phyloP scores from a whole-genome alignment of 1,140 invertebrate species.

The Ladona fulva region DNA sequence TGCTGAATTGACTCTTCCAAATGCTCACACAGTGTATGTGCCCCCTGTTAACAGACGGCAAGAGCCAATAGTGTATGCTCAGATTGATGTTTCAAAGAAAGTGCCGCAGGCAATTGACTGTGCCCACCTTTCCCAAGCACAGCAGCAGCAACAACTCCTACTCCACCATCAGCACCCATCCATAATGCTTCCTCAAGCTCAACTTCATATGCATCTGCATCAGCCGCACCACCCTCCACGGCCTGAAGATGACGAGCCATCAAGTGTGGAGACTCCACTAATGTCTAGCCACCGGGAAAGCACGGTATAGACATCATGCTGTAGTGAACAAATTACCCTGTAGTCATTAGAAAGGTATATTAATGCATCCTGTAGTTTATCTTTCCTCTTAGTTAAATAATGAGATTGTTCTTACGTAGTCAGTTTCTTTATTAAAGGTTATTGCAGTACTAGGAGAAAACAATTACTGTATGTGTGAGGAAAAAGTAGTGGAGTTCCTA shows the following conservation, averaged over 20 bases:
- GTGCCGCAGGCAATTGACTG: conserved; percentile 15
- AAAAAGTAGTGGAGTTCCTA: no score
- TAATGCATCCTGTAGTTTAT: background rate
- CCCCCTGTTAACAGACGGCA: conserved; percentile 35
- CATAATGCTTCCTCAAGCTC: conserved; percentile 20
- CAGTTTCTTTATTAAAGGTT: no score
- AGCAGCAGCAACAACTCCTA: conserved; percentile 20
- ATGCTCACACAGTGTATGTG: conserved; percentile 24
- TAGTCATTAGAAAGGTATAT: conserved; percentile 12
- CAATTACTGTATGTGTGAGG: no score
- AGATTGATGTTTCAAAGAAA: conserved; percentile 40
- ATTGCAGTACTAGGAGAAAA: no score
- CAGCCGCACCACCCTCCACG: conserved; percentile 9
- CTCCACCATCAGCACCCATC: conserved; percentile 28
- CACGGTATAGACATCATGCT: conserved; percentile 27
- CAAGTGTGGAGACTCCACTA: conserved; percentile 24
- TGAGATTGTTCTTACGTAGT: background rate
- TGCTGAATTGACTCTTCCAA: conserved; percentile 44
- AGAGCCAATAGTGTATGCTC: conserved; percentile 51
- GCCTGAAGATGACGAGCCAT: background rate
- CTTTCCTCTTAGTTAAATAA: background rate
- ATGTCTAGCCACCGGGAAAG: conserved; percentile 26
- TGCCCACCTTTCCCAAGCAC: background rate
- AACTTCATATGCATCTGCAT: conserved; percentile 9
- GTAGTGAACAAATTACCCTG: background rate